Evolutionary conservation across 1,140 invertebrate genomes (phyloP), one percentile per base, ranked within the genome.

Genomic region (Coelopa frigida): DNA sequence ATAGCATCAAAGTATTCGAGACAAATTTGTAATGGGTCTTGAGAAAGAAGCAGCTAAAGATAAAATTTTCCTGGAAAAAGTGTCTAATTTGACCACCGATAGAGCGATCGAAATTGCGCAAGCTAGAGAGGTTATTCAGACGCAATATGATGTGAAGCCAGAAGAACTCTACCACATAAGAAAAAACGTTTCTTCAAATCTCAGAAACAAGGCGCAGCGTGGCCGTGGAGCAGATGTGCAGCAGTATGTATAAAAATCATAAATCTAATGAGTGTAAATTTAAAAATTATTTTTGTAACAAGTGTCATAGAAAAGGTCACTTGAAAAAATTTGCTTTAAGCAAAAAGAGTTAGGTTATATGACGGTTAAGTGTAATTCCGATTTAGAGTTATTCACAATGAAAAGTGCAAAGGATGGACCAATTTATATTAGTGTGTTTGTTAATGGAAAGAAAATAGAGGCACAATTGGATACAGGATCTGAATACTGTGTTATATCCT

Each of bases 1-100:
- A n/a, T n/a, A n/a, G n/a, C n/a, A 62, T 3, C 55, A 51, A 7
- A 35, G 23, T 14, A 27, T 68, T 14, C 35, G 57, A 39, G 59
- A 70, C 43, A 53, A 56, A 47, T 62, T 68, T 32, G 53, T 68
- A 1, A 59, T 53, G 49, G 57, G 63, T 5, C 38, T 68, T n/a
- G 39, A 36, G 14, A 53, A 43, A 15, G 55, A 53, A 5, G 32
- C 49, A 3, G 38, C 55, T 5, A 49, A 58, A 52, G n/a, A 43
- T 24, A n/a, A n/a, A n/a, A n/a, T n/a, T n/a, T n/a, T n/a, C n/a
- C n/a, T n/a, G n/a, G n/a, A n/a, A n/a, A n/a, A n/a, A n/a, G n/a
- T n/a, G n/a, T n/a, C n/a, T n/a, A n/a, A n/a, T n/a, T 37, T 54
- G 5, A 48, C 56, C 12, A 58, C 56, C 27, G 45, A 48, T 1